Base-by-base conservation (phyloP, 2,888 invertebrate genomes). In the Syrphus vitripennis region DNA sequence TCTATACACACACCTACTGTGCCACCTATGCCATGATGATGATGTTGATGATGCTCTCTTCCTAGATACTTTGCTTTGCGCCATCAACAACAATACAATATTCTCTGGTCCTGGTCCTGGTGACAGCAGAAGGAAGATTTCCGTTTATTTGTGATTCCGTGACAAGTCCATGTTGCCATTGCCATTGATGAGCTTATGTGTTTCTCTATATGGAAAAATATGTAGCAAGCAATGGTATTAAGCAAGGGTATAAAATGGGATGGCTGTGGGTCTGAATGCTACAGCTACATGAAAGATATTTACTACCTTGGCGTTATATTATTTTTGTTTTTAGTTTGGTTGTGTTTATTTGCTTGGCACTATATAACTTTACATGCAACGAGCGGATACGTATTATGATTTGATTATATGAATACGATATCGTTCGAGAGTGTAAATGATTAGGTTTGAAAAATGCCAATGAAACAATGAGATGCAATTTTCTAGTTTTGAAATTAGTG, bases 151-250 rank as follows among this genome's bases (percentile, higher is more conserved):
- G 83, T 78, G 74, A 83, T 87, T 87, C 86, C 86, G 74, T 87
- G 86, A 83, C 78, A 87, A 87, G 86, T 87, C 77, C 77, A 83
- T 83, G 86, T 87, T 87, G 78, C 83, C 69, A 75, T 87, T 87
- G 86, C 83, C 74, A 83, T 87, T 87, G 86, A 87, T 87, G 78
- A 87, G 86, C 86, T 87, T 87, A 87, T 87, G 78, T 83, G 83
- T 79, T 83, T 65, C 78, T 69, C 57, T 83, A 67, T 74, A 40
- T 82, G 48, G 61, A 71, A 31, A 71, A 81, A 67, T 67, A 67
- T 76, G 55, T 21, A 75, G 26, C 50, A 7, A 31, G 55, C 42
- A 19, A 34, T 57, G 9, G 42, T 21, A 40, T 53, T 31, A 76
- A 21, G 31, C n/a, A n/a, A 12, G 31, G 37, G 19, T 26, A 24